Base-by-base conservation (phyloP, 2,113 vertebrate species). In the Tretioscincus oriximinensis region DNA sequence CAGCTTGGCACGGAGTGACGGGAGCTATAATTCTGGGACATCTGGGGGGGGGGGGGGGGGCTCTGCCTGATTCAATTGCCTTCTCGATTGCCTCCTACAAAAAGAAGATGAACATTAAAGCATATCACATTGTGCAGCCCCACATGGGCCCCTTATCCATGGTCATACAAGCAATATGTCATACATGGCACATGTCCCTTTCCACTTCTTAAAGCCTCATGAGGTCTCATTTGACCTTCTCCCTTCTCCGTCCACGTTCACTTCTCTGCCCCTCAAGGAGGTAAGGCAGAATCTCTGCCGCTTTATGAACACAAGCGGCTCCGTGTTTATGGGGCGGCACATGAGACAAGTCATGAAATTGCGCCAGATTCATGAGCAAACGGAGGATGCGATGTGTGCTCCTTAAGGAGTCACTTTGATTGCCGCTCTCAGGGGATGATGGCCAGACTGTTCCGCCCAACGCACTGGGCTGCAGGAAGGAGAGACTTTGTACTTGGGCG, bases 261-360 rank as follows among this genome's bases (percentile, higher is more conserved):
- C 58, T 64, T 49, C 41, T 9, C 54, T 45, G 11, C 0, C 1
- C 64, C 0, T 0, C 83, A 41, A 0, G 0, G 0, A 0, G 64
- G 0, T 0, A 72, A 63, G 11, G 73, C 60, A 18, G 35, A 29
- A 72, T 41, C 35, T 41, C 35, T 41, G 35, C 3, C 35, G 10
- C 51, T 51, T 9, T 28, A 20, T 28, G 11, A 21, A 66, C 28
- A 8, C 21, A 16, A 8, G 14, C 47, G 0, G 1, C 71, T 76
- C 76, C 64, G 41, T 20, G 0, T 0, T 24, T 31, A 21, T 7
- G 61, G 41, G 7, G 0, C 0, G 14, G 0, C 24, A 35, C 28
- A n/a, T 7, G 4, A 51, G 79, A 63, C 12, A 4, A 1, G n/a
- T 60, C 5, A 0, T 2, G 35, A 1, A 1, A 58, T 14, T 21